Percentiles rank a stretch among this genome's conserved stretches.
phyloP scores from a whole-genome alignment of 1,140 invertebrate genomes.

The Drosophila sechellia region DNA sequence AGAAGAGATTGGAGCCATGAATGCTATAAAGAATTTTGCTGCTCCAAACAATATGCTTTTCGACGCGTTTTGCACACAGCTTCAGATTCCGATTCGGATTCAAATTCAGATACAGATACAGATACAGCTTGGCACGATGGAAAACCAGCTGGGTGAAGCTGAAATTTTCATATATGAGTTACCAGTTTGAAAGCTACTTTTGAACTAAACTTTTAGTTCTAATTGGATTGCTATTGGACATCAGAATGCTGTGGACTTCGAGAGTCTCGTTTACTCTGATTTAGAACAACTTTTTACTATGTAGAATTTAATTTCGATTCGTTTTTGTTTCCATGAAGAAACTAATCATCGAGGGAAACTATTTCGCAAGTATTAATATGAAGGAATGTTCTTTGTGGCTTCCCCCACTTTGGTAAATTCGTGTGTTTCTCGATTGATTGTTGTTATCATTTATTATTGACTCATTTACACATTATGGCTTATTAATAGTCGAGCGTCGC shows the following conservation, averaged over 20 bases:
- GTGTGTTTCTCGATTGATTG: not conserved
- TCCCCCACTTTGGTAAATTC: no score
- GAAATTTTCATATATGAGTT: not conserved
- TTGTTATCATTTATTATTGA: not conserved
- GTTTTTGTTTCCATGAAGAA: no score
- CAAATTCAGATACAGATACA: no score
- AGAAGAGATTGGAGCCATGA: slow-evolving; percentile 1
- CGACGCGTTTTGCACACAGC: not conserved
- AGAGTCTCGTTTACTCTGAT: no score
- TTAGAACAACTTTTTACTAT: no score
- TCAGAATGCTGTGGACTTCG: not conserved
- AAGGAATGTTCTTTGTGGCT: not conserved
- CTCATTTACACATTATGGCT: not conserved
- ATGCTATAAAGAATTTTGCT: not conserved
- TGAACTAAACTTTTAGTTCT: not conserved
- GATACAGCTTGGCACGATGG: not conserved
- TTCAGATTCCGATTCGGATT: not conserved
- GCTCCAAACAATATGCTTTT: not conserved
- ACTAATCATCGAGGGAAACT: not conserved
- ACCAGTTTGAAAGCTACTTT: not conserved
- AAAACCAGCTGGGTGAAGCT: not conserved
- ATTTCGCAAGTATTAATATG: not conserved
- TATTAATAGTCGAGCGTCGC: not conserved
- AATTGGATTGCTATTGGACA: not conserved
- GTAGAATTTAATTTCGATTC: no score